Evolutionary conservation across 2,797 vertebrate genomes (phyloP).

Genomic region (Choloepus didactylus): DNA sequence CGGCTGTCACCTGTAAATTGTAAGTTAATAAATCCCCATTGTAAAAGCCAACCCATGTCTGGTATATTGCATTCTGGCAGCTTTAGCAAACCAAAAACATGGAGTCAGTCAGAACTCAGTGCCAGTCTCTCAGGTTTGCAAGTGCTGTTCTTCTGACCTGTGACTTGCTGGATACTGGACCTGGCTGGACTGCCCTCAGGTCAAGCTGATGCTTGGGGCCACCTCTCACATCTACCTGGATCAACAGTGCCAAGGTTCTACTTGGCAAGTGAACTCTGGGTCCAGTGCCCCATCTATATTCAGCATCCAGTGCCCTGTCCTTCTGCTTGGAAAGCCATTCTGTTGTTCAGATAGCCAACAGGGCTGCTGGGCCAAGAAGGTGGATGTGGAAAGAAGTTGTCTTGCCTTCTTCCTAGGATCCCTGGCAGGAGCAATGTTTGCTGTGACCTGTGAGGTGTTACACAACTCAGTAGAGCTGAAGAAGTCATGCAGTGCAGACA

Average conservation of each 20-base stretch:
- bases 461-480: neutral
- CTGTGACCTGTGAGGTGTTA: neutral
- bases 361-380: neutral
- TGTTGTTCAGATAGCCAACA: neutral
- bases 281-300: neutral
- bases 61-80: too few species aligned
- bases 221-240: neutral
- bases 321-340: neutral
- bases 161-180: neutral
- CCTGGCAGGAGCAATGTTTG: neutral
- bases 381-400: neutral
- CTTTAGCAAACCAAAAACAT: too few species aligned
- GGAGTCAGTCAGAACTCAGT: neutral
- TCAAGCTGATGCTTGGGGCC: neutral
- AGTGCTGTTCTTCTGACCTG: neutral
- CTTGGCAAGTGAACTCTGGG: neutral
- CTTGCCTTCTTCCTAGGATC: neutral
- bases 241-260: neutral
- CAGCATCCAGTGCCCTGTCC: too few species aligned
- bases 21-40: too few species aligned
- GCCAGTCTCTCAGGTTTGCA: neutral
- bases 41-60: too few species aligned
- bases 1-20: too few species aligned
- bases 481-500: neutral
- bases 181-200: neutral